Evolutionary conservation across 2,113 vertebrate genomes (phyloP), one percentile per base, ranked within the genome.

Genomic region (Nymphicus hollandicus): DNA sequence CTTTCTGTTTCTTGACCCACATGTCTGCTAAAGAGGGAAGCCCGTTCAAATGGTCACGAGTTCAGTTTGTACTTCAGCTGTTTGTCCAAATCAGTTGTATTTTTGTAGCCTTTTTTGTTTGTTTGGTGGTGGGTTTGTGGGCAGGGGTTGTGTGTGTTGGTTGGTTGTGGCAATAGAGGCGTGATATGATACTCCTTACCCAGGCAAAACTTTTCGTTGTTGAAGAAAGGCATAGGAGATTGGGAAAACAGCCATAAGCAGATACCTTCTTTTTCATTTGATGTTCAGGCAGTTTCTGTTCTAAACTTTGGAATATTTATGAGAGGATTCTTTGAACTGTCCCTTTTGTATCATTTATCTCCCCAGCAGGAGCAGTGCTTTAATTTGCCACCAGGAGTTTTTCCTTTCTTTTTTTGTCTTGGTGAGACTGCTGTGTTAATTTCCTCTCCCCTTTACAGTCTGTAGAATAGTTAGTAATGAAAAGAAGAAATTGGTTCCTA

Each of bases 261-360:
- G 43, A 23, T 13, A 85, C 47, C n/a, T 76, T 13, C 20, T 43
- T 88, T 82, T 64, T 41, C 53, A 5, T 74, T 47, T 46, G 24
- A 33, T 73, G 11, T 73, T 92, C 47, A 58, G 37, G 66, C 18
- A 29, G 4, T 61, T 92, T 95, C 72, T 92, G 4, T 61, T 89
- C 27, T 83, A 52, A 91, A 70, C 10, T 39, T 41, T 56, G 35
- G 33, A 91, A 52, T 95, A 89, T 76, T 93, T 72, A 63, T 91
- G 63, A 89, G 43, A 76, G 46, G 53, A 46, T 82, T 95, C 69
- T 61, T 72, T 89, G n/a, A 88, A 63, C 31, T 73, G 29, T 77
- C 66, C 41, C 25, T 91, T 87, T 92, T 83, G 61, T 83, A 83
- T 88, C 71, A 49, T 96, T 92, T 92, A 52, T 79, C 70, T 92